Base-by-base conservation (phyloP, 2,797 vertebrate genomes). In the Labeo calbasu region DNA sequence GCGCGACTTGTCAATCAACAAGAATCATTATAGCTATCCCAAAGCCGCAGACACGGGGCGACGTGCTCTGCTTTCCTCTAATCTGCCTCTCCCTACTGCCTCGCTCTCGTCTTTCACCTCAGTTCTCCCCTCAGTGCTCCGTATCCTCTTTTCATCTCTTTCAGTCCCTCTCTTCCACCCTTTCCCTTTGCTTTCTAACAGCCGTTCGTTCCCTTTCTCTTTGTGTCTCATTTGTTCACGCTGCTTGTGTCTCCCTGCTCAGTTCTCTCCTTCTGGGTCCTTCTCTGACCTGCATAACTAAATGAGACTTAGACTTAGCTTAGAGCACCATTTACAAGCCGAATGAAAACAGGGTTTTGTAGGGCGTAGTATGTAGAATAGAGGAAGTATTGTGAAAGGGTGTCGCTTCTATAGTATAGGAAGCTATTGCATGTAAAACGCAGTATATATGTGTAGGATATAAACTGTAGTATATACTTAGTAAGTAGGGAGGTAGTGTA, bases 1-100 rank as follows among this genome's bases (percentile, higher is more conserved):
- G 86, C 17, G 77, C n/a, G 83, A 65, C 78, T 88, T 84, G 88
- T 90, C 89, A 88, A 78, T 88, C 88, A 88, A 68, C 86, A 61
- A 69, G 83, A 89, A 86, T 87, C 89, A 88, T 88, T 88, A 89
- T 81, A 77, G 82, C 86, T 19, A 75, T 86, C 84, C 78, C 85
- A 81, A 76, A 85, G 85, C 77, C 66, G 72, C 73, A 61, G 86
- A 81, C 77, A 84, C 55, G 32, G n/a, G 69, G 80, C 36, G 53
- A 75, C 40, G 75, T 66, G 65, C 84, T 83, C 79, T 32, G 72
- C 77, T 81, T 63, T 65, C 66, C 79, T 79, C 85, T 87, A 86
- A 85, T 86, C 87, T 86, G 61, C 43, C 79, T 84, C 81, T 57
- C 79, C 72, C 78, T 51, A 51, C 68, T 48, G n/a, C 15, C 68